Conservation (phyloP, 2,888 invertebrate genomes). For the Cerastis rubricosa region DNA sequence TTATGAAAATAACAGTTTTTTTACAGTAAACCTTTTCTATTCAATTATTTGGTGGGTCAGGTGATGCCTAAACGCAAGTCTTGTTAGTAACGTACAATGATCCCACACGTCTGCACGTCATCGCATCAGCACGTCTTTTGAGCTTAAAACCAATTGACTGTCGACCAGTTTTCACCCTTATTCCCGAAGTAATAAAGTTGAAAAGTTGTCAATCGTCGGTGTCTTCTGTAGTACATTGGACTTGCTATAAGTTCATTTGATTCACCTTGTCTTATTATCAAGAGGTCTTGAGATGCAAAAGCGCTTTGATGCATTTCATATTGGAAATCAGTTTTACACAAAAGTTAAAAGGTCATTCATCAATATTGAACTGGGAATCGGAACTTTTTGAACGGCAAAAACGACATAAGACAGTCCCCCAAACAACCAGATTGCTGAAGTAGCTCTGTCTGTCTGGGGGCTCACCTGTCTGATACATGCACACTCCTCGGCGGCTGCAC, state of each 20-base stretch:
- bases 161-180: background rate
- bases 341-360: no score
- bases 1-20: background rate
- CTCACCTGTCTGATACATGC: background rate
- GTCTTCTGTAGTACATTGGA: background rate
- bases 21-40: constrained; percentile 14
- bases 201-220: background rate
- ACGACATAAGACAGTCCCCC: background rate
- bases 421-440: background rate
- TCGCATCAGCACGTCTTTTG: constrained; percentile 7
- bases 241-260: background rate
- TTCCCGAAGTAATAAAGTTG: background rate
- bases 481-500: background rate
- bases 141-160: background rate
- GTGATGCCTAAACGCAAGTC: constrained; percentile 14
- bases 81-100: constrained; percentile 29
- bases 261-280: background rate
- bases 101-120: constrained; percentile 26
- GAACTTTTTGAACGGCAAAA: background rate
- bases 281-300: background rate
- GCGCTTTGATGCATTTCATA: background rate
- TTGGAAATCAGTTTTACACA: no score
- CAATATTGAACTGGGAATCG: background rate
- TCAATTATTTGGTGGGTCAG: constrained; percentile 7
- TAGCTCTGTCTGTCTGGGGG: background rate